Conservation (phyloP, 2,113 vertebrate species). For the Pampusana beccarii region DNA sequence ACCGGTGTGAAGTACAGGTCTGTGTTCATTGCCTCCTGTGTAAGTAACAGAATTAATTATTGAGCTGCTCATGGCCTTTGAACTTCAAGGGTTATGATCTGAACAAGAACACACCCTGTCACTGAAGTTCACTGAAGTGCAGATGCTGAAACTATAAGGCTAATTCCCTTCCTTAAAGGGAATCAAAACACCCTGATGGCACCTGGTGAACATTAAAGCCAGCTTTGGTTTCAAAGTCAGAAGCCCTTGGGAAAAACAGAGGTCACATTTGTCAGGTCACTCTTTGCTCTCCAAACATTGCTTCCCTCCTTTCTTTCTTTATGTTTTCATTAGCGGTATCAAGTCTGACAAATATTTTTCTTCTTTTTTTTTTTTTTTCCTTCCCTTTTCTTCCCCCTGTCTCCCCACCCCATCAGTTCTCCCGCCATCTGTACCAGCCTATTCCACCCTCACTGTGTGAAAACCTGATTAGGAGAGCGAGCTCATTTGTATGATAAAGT, state of each 20-base stretch:
- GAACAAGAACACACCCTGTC: slow-evolving; percentile 36
- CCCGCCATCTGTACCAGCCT: background rate
- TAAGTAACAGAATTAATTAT: slow-evolving; percentile 28
- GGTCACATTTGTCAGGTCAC: slow-evolving; percentile 60
- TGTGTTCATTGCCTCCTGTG: background rate
- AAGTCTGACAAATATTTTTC: slow-evolving; percentile 49
- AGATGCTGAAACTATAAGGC: slow-evolving; percentile 38
- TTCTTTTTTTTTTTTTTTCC: background rate
- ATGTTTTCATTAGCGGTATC: slow-evolving; percentile 48
- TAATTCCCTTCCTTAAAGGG: slow-evolving; percentile 56
- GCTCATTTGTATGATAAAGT: background rate
- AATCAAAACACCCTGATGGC: slow-evolving; percentile 55
- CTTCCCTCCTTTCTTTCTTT: slow-evolving; percentile 40
- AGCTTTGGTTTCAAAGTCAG: slow-evolving; percentile 72
- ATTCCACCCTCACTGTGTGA: background rate
- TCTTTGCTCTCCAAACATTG: slow-evolving; percentile 38
- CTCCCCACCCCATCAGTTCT: background rate
- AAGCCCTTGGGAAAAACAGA: slow-evolving; percentile 54
- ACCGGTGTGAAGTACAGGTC: background rate
- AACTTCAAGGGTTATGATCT: slow-evolving; percentile 45
- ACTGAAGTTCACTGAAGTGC: slow-evolving; percentile 36
- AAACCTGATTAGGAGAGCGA: background rate
- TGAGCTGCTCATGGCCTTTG: slow-evolving; percentile 53
- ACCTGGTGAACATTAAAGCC: slow-evolving; percentile 73
- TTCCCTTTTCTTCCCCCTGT: background rate